These are phyloP conservation scores for Onychomys arenicola DNA, from an alignment of 2,797 vertebrate species.

Conservation along the genomic window DNA sequence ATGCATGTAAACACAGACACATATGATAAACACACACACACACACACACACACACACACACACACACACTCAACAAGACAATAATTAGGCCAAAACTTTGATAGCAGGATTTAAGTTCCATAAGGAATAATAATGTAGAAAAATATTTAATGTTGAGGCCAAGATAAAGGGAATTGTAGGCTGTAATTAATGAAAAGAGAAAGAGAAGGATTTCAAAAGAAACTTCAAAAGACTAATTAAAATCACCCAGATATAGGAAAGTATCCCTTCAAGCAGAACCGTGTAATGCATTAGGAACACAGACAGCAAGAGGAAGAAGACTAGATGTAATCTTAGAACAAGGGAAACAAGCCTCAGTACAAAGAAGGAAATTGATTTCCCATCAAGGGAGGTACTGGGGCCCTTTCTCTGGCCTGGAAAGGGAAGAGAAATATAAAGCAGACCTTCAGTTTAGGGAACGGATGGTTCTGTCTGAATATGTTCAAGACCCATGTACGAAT, in stretches of 20 bases:
- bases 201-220: conserved; percentile 72
- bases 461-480: not conserved
- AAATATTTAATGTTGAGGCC: conserved; percentile 60
- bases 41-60: not conserved
- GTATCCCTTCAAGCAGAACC: conserved; percentile 69
- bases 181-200: conserved; percentile 73
- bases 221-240: conserved; percentile 81
- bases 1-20: not conserved
- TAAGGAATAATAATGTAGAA: conserved; percentile 60
- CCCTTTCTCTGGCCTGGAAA: conserved; percentile 54
- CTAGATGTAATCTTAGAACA: conserved; percentile 78
- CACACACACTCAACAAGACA: not conserved
- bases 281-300: conserved; percentile 71
- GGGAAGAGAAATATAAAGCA: conserved; percentile 17
- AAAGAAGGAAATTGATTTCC: conserved; percentile 80
- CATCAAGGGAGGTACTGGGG: conserved; percentile 48
- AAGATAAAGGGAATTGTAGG: conserved; percentile 64
- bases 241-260: conserved; percentile 69
- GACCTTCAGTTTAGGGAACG: conserved; percentile 44
- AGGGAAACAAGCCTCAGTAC: conserved; percentile 75
- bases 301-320: conserved; percentile 72
- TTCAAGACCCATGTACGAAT: conserved; percentile 32
- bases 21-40: not conserved
- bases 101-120: conserved; percentile 61
- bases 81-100: not conserved